Percentiles rank a stretch among this genome's conserved stretches.
Conservation (phyloP, 1,140 invertebrate genomes). For the Brachionus koreanus region DNA sequence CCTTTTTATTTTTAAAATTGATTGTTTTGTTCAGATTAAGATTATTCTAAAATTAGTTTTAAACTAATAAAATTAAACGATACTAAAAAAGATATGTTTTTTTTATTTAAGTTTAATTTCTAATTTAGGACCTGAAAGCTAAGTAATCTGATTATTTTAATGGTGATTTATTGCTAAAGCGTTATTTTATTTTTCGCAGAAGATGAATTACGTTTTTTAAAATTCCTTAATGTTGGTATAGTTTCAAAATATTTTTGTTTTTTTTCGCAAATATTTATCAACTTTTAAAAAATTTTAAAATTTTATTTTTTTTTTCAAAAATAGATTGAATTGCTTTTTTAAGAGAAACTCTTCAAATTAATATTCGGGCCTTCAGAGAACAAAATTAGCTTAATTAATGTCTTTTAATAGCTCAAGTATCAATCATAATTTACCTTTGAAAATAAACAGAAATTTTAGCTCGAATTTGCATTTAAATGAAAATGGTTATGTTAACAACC, state of each 20-base stretch:
- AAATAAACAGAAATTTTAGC: conserved; percentile 12
- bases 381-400: conserved; percentile 1
- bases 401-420: neutral
- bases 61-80: neutral
- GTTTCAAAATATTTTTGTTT: neutral
- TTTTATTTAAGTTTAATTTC: neutral
- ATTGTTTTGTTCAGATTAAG: neutral
- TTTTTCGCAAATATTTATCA: neutral
- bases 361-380: neutral
- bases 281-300: neutral
- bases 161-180: neutral
- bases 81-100: neutral
- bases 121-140: too few species aligned
- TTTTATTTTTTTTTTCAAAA: neutral
- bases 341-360: neutral
- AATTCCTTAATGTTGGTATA: neutral
- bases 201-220: neutral
- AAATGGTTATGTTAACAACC: neutral
- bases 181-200: neutral
- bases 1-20: neutral
- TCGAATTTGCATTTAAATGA: neutral
- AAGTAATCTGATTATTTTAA: neutral
- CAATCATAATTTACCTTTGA: conserved; percentile 35
- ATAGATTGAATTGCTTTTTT: neutral
- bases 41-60: neutral